phyloP scores from a whole-genome alignment of 64 coral and sea anemone species.

The Anthopleura sola region DNA sequence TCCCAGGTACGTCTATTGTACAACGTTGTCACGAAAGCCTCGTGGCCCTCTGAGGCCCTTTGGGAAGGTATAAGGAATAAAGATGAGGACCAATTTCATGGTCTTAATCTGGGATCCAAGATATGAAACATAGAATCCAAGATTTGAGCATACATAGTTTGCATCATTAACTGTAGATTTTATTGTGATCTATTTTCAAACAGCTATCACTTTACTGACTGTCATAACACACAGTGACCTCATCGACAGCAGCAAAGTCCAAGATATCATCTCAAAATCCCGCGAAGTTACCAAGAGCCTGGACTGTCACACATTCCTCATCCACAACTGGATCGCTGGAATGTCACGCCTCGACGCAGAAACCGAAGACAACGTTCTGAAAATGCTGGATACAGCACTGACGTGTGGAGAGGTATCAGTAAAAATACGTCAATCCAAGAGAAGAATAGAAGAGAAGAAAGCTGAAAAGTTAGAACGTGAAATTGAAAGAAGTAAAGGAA shows the following conservation, averaged over 20 bases:
- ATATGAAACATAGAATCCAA: neutral
- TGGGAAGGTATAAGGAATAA: too few species aligned
- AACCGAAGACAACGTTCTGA: conserved; percentile 19
- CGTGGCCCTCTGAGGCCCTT: too few species aligned
- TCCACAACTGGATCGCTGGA: conserved; percentile 56
- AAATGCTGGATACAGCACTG: conserved; percentile 57
- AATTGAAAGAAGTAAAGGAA: neutral
- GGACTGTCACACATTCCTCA: conserved; percentile 39
- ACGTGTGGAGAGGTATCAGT: conserved; percentile 59
- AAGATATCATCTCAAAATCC: conserved; percentile 47
- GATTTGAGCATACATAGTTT: neutral
- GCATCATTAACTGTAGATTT: too few species aligned
- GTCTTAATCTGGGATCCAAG: too few species aligned
- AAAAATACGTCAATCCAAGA: conserved; percentile 49
- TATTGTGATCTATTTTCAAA: too few species aligned
- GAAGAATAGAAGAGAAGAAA: conserved; percentile 9
- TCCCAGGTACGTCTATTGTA: too few species aligned
- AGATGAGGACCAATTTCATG: too few species aligned
- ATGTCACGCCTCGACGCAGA: neutral
- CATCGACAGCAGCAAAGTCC: neutral
- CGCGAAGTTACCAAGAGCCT: conserved; percentile 55
- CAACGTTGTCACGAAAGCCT: too few species aligned
- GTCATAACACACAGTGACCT: conserved; percentile 50
- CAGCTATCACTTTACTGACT: conserved; percentile 74
- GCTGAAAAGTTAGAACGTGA: neutral